Conservation (phyloP, 1,140 invertebrate genomes). For the Thaumatotibia leucotreta region DNA sequence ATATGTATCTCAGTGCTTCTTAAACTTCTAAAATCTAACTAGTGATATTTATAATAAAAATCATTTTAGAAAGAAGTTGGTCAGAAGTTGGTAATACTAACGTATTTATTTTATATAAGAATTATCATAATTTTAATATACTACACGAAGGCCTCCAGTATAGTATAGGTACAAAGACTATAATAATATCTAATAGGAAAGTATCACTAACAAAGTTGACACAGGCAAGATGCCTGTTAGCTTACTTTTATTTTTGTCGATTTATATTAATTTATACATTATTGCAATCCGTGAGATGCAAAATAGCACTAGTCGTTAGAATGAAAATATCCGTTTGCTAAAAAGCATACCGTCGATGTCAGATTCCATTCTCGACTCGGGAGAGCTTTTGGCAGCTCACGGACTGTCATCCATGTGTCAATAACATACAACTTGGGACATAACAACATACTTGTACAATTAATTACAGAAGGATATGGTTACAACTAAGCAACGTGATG, state of each 20-base stretch:
- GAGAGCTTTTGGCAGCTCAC: no score
- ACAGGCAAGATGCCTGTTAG: not conserved
- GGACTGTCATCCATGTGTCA: no score
- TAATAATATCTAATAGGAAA: constrained; percentile 53
- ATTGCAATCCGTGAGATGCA: no score
- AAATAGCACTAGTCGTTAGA: no score
- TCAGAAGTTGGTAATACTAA: constrained; percentile 54
- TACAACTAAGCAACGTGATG: not conserved
- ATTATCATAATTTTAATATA: constrained; percentile 36
- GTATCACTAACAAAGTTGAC: constrained; percentile 34
- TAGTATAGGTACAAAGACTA: constrained; percentile 55
- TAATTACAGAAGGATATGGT: not conserved
- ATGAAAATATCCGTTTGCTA: no score
- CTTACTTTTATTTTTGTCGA: not conserved
- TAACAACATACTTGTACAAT: not conserved
- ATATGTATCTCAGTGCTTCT: constrained; percentile 26
- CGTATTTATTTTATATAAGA: constrained; percentile 38
- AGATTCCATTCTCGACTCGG: no score
- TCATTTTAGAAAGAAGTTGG: constrained; percentile 59
- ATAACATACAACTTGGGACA: not conserved
- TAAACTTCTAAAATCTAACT: constrained; percentile 25
- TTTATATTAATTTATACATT: no score
- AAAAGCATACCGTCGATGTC: no score
- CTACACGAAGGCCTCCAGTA: constrained; percentile 69
- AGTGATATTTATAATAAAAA: constrained; percentile 46